Percentiles rank a stretch among this genome's conserved stretches.
These are phyloP conservation scores for Tylochromis polylepis DNA, from an alignment of 2,113 vertebrate genomes.

Conservation along the genomic window DNA sequence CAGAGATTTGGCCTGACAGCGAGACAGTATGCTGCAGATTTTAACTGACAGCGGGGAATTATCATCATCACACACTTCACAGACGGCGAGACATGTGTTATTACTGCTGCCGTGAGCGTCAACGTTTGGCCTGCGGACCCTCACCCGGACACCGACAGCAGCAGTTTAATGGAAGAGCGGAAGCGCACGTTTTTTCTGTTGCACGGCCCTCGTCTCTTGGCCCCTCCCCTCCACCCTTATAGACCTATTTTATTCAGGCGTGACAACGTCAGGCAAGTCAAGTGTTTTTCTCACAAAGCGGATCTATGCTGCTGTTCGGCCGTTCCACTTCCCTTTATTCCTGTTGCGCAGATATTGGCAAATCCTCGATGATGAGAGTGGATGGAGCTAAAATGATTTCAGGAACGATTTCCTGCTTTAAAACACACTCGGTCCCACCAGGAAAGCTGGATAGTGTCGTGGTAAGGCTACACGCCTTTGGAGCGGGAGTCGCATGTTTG, in stretches of 20 bases:
- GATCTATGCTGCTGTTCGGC: not conserved
- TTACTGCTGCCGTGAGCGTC: not conserved
- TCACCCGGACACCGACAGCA: not conserved
- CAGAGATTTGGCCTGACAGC: conserved; percentile 55
- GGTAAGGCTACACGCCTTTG: not conserved
- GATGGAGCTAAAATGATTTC: not conserved
- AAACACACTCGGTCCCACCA: not conserved
- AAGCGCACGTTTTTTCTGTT: fast-evolving
- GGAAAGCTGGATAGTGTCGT: not conserved
- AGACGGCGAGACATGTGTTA: conserved; percentile 7
- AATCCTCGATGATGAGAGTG: not conserved
- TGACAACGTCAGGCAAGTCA: not conserved
- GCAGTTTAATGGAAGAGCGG: not conserved
- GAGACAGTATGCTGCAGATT: conserved; percentile 57
- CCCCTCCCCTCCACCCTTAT: not conserved
- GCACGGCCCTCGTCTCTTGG: not conserved
- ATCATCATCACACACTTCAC: conserved; percentile 1
- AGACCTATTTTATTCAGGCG: not conserved
- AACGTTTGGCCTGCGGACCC: not conserved
- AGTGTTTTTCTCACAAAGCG: not conserved
- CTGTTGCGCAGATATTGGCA: not conserved
- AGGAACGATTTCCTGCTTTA: not conserved
- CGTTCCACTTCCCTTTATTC: not conserved
- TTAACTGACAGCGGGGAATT: conserved; percentile 49
- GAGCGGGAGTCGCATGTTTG: fast-evolving